phyloP scores from a whole-genome alignment of 2,113 vertebrate genomes.

The Nesoenas mayeri region DNA sequence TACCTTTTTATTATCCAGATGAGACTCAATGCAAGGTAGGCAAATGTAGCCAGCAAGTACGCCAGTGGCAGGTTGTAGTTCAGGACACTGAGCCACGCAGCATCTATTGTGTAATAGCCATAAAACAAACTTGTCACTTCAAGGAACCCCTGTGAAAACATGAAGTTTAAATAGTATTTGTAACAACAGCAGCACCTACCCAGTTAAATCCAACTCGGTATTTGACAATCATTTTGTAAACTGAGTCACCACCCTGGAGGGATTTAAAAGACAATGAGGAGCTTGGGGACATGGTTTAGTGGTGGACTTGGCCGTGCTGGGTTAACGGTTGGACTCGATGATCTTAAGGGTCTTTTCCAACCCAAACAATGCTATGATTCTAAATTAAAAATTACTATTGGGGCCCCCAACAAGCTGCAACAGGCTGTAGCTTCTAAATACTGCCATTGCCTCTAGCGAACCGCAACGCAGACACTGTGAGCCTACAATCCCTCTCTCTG shows the following conservation, averaged over 20 bases:
- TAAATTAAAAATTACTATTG: background rate
- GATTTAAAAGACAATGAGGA: no score
- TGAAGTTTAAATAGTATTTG: background rate
- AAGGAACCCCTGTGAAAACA: constrained; percentile 86
- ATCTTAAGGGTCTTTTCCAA: no score
- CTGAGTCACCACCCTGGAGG: no score
- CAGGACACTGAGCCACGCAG: constrained; percentile 61
- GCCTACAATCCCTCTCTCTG: background rate
- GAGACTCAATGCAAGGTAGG: constrained; percentile 88
- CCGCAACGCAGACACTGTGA: background rate
- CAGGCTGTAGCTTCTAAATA: background rate
- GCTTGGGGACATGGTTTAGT: no score
- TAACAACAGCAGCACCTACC: background rate
- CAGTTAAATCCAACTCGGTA: background rate
- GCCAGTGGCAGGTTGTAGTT: constrained; percentile 88
- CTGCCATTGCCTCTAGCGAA: background rate
- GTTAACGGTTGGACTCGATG: no score
- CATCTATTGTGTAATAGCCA: constrained; percentile 86
- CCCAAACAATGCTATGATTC: no score
- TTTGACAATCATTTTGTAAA: background rate
- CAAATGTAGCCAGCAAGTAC: constrained; percentile 86
- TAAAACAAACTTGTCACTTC: constrained; percentile 94
- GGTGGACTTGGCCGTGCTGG: no score
- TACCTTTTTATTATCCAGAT: constrained; percentile 95
- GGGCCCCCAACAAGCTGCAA: background rate